phyloP scores from a whole-genome alignment of 1,140 invertebrate genomes.

The Acyrthosiphon pisum region DNA sequence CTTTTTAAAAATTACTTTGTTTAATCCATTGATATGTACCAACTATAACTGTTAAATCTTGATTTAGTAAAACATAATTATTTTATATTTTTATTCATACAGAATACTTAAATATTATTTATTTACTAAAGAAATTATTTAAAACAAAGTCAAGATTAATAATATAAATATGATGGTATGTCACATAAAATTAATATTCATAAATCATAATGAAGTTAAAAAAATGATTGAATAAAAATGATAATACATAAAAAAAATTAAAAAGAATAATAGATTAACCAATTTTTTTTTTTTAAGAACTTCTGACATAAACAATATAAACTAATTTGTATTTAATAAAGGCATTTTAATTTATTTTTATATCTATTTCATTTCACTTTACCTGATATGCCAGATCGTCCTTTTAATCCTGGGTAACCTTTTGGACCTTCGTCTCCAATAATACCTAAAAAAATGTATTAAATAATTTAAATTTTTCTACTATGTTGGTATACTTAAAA shows the following conservation, averaged over 20 bases:
- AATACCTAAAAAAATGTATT: constrained; percentile 3
- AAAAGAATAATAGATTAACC: neutral
- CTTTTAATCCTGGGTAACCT: constrained; percentile 68
- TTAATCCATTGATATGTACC: no score
- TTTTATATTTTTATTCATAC: no score
- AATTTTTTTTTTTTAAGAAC: neutral
- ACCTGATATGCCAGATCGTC: constrained; percentile 66
- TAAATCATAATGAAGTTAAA: neutral
- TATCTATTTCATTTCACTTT: neutral
- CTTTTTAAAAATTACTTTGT: no score
- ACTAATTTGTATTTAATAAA: neutral
- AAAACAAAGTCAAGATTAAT: neutral
- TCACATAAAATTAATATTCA: neutral
- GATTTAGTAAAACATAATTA: no score
- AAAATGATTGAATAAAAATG: no score
- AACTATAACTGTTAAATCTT: no score
- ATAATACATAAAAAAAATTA: neutral
- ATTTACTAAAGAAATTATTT: neutral
- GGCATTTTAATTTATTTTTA: neutral
- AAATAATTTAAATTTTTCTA: neutral
- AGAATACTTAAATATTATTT: no score
- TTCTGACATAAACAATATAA: neutral
- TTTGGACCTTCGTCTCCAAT: constrained; percentile 53
- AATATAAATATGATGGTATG: neutral
- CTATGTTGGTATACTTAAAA: neutral